phyloP scores from a whole-genome alignment of 2,113 vertebrate genomes.

The Copsychus sechellarum region DNA sequence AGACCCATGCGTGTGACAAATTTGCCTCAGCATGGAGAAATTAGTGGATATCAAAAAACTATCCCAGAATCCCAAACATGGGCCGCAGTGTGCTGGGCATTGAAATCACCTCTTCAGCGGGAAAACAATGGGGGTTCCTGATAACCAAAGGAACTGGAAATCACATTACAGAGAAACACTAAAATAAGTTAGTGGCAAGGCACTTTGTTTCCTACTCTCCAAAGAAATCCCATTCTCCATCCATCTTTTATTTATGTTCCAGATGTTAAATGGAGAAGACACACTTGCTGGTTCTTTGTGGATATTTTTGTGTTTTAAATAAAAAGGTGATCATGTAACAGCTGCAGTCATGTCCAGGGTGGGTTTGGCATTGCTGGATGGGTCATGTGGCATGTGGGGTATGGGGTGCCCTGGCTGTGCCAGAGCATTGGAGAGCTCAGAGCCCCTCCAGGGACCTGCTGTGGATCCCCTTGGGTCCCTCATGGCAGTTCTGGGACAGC shows the following conservation, averaged over 20 bases:
- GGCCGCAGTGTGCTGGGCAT: constrained; percentile 33
- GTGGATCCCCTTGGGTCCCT: background rate
- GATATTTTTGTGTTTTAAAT: background rate
- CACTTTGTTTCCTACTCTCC: constrained; percentile 41
- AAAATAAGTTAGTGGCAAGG: constrained; percentile 59
- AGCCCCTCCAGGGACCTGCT: background rate
- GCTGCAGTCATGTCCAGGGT: background rate
- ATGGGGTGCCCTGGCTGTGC: background rate
- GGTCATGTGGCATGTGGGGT: accelerated
- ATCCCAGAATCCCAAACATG: constrained; percentile 47
- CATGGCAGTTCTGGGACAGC: background rate
- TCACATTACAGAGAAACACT: constrained; percentile 54
- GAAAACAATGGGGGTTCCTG: constrained; percentile 38
- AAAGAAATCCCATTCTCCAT: background rate
- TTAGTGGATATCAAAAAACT: constrained; percentile 83
- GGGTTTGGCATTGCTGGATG: background rate
- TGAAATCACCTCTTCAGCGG: constrained; percentile 51
- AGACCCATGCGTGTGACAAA: constrained; percentile 89
- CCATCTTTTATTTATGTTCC: constrained; percentile 54
- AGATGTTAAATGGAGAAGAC: background rate
- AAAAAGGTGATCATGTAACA: background rate
- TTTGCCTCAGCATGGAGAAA: constrained; percentile 88
- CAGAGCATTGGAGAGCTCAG: background rate
- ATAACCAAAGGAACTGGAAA: constrained; percentile 69
- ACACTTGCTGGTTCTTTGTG: background rate